These are phyloP conservation scores for Carcina quercana DNA, from an alignment of 2,888 invertebrate species.

Conservation along the genomic window DNA sequence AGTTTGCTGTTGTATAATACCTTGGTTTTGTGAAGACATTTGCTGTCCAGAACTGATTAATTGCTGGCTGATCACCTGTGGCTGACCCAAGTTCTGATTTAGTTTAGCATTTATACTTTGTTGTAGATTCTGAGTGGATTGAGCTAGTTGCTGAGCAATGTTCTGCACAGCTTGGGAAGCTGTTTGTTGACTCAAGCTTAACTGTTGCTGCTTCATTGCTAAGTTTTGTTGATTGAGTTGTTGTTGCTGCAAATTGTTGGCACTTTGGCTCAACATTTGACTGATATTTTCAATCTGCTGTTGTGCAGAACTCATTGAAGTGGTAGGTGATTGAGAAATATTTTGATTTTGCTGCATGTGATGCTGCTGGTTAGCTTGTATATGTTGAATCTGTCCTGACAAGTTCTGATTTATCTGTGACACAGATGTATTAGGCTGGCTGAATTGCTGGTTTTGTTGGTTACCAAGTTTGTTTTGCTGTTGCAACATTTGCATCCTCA, in stretches of 20 bases:
- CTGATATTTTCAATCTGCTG: constrained; percentile 77
- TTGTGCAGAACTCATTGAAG: constrained; percentile 73
- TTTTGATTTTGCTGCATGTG: constrained; percentile 53
- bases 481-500: constrained; percentile 68
- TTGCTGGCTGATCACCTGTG: constrained; percentile 61
- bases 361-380: constrained; percentile 54
- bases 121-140: constrained; percentile 55
- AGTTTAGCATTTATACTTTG: constrained; percentile 64
- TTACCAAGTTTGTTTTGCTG: constrained; percentile 43
- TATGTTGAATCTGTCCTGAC: constrained; percentile 56
- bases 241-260: constrained; percentile 60
- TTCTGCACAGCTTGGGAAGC: constrained; percentile 61
- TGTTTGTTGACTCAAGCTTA: constrained; percentile 58
- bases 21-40: constrained; percentile 52
- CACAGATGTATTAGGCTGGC: constrained; percentile 55
- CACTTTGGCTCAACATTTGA: constrained; percentile 71
- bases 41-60: constrained; percentile 68
- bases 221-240: constrained; percentile 60
- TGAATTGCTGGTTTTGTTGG: constrained; percentile 47
- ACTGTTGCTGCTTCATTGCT: constrained; percentile 60
- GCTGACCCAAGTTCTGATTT: constrained; percentile 54
- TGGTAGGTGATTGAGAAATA: constrained; percentile 45
- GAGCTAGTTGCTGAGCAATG: constrained; percentile 62
- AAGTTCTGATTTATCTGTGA: constrained; percentile 61
- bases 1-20: constrained; percentile 58